A percentile compares a stretch with the other conserved stretches of the same genome.
Evolutionary conservation across 2,113 vertebrate species (phyloP).

Genomic region (Junco hyemalis): DNA sequence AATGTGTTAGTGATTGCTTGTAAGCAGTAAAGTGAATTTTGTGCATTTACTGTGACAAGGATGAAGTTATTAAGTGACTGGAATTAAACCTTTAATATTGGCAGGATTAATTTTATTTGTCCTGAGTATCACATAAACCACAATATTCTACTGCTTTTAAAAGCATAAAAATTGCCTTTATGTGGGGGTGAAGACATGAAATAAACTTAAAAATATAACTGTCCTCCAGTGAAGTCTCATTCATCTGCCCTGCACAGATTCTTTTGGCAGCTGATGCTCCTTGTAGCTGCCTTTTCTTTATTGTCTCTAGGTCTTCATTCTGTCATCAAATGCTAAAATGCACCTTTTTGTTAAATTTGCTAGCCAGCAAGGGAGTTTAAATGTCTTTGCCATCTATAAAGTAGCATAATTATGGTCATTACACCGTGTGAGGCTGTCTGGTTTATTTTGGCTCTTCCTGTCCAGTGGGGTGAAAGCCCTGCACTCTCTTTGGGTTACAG

Average conservation of each 20-base stretch:
- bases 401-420: neutral
- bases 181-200: neutral
- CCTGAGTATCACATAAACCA: neutral
- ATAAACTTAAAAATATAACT: neutral
- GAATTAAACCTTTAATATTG: neutral
- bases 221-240: neutral
- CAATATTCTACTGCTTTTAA: neutral
- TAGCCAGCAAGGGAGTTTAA: neutral
- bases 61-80: conserved; percentile 1
- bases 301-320: neutral
- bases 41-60: conserved; percentile 7
- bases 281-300: neutral
- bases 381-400: neutral
- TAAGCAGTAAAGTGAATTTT: conserved; percentile 28
- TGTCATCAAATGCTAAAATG: neutral
- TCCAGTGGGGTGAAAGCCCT: neutral
- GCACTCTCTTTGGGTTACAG: neutral
- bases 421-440: neutral
- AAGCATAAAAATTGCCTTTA: neutral
- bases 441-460: neutral
- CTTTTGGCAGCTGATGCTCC: neutral
- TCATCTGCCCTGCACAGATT: neutral
- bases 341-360: neutral
- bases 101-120: neutral
- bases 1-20: neutral